Evolutionary conservation across 2,113 vertebrate genomes (phyloP).

Genomic region (Nyctibius bracteatus): DNA sequence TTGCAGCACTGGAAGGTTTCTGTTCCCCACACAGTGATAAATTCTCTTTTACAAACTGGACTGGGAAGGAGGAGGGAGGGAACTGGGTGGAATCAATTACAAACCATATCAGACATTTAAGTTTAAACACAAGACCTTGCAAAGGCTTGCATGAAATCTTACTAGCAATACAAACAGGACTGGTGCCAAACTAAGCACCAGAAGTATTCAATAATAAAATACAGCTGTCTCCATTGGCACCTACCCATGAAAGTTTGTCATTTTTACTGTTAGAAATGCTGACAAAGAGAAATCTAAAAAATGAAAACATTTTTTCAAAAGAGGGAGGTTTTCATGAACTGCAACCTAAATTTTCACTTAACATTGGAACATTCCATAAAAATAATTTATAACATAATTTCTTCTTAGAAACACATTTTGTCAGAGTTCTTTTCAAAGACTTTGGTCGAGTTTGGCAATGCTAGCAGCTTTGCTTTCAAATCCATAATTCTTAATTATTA

Average conservation of each 20-base stretch:
- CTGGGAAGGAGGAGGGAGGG: conserved; percentile 29
- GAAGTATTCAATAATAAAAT: conserved; percentile 78
- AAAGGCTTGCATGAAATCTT: conserved; percentile 72
- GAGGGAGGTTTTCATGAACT: conserved; percentile 61
- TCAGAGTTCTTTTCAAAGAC: conserved; percentile 48
- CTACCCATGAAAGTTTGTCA: conserved; percentile 68
- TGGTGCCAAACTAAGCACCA: conserved; percentile 73
- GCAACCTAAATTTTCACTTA: conserved; percentile 69
- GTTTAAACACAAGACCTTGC: conserved; percentile 64
- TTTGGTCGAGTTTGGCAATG: conserved; percentile 33
- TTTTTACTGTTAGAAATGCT: conserved; percentile 74
- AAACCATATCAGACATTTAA: conserved; percentile 65
- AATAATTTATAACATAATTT: conserved; percentile 72
- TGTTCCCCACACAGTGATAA: conserved; percentile 26
- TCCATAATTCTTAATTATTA: conserved; percentile 56
- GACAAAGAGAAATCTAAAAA: conserved; percentile 72
- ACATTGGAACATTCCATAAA: conserved; percentile 62
- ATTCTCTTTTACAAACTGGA: conserved; percentile 44
- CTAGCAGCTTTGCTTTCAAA: conserved; percentile 40
- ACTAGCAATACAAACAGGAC: conserved; percentile 71
- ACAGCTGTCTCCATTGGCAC: conserved; percentile 73
- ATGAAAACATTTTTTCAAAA: conserved; percentile 68
- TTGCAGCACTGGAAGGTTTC: neutral
- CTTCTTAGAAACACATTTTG: conserved; percentile 61
- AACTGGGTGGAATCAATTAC: conserved; percentile 72